Evolutionary conservation across 2,888 invertebrate species (phyloP).

Genomic region (Acleris holmiana): DNA sequence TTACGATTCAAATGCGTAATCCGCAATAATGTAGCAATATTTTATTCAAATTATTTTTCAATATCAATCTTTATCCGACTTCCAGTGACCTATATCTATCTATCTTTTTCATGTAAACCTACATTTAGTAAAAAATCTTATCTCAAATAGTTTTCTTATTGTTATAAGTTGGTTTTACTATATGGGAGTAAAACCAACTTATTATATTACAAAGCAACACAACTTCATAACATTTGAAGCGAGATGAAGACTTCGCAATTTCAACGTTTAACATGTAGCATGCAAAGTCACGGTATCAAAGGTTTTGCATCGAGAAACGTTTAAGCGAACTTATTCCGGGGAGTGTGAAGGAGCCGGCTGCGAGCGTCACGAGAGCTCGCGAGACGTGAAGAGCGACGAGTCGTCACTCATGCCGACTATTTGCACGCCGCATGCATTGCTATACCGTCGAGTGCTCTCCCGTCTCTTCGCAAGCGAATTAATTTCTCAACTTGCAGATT

Average conservation of each 20-base stretch:
- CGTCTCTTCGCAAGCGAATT: constrained; percentile 16
- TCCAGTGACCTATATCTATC: too few species aligned
- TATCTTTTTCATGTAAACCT: too few species aligned
- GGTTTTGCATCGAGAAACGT: constrained; percentile 37
- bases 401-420: constrained; percentile 35
- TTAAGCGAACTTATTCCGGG: constrained; percentile 30
- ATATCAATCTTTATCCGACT: too few species aligned
- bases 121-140: too few species aligned
- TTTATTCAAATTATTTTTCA: too few species aligned
- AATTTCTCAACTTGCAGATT: constrained; percentile 11
- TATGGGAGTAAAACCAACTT: constrained; percentile 1
- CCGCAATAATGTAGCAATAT: too few species aligned
- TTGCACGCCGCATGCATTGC: constrained; percentile 38
- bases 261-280: constrained; percentile 18
- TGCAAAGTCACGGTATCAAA: constrained; percentile 33
- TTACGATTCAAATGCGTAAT: too few species aligned
- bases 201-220: constrained; percentile 27
- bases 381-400: constrained; percentile 32
- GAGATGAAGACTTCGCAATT: constrained; percentile 23
- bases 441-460: constrained; percentile 28
- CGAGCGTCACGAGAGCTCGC: constrained; percentile 37
- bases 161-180: not conserved
- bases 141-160: not conserved
- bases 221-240: constrained; percentile 22
- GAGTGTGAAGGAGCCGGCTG: constrained; percentile 17